phyloP scores from a whole-genome alignment of 1,140 invertebrate species.

The Proctacanthus coquilletti region DNA sequence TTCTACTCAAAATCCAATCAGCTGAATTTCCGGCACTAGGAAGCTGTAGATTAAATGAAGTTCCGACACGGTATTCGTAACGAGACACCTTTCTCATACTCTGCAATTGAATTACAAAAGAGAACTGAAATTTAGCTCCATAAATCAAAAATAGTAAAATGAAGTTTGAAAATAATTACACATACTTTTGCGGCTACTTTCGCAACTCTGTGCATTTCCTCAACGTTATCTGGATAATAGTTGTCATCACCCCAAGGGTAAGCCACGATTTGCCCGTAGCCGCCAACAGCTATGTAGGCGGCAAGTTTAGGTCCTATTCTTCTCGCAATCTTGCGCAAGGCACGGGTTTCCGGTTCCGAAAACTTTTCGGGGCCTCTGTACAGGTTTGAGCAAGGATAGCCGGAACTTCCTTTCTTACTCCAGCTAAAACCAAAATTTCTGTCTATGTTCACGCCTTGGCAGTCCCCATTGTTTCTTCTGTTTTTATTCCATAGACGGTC shows the following conservation, averaged over 20 bases:
- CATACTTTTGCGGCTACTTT: constrained; percentile 13
- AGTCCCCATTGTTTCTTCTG: constrained; percentile 44
- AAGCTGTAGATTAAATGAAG: constrained; percentile 21
- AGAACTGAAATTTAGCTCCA: no score
- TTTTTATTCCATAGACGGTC: constrained; percentile 61
- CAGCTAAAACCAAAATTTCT: constrained; percentile 67
- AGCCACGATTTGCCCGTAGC: constrained; percentile 54
- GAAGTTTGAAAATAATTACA: no score
- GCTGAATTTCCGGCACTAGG: constrained; percentile 38
- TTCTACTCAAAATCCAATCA: constrained; percentile 53
- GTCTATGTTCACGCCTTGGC: constrained; percentile 63
- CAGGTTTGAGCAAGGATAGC: constrained; percentile 60
- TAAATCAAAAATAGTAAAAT: no score
- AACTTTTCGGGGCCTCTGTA: constrained; percentile 62
- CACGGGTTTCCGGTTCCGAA: constrained; percentile 68
- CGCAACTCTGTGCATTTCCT: constrained; percentile 13
- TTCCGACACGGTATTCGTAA: constrained; percentile 22
- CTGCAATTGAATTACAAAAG: no score
- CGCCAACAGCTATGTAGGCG: constrained; percentile 57
- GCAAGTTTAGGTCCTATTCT: constrained; percentile 18
- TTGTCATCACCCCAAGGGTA: constrained; percentile 28
- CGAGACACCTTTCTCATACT: constrained; percentile 4
- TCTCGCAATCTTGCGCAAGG: constrained; percentile 46
- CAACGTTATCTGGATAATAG: constrained; percentile 19
- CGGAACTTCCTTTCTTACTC: constrained; percentile 59